Conservation (phyloP, 2,797 vertebrate species). For the Hypotaenidia okinawae region DNA sequence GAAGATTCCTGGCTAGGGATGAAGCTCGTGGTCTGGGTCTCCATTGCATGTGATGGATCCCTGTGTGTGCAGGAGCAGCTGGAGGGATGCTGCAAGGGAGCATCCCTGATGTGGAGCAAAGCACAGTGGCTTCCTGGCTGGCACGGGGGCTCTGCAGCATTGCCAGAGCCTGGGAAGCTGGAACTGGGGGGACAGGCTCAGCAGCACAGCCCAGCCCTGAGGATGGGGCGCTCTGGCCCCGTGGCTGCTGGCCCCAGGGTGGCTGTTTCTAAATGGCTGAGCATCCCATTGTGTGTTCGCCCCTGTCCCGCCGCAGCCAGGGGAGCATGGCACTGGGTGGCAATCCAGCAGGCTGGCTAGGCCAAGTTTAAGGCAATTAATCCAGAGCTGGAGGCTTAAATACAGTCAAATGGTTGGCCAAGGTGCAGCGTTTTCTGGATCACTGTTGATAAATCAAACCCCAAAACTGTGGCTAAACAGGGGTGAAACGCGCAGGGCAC, state of each 20-base stretch:
- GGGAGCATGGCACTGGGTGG: rapidly evolving
- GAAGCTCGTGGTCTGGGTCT: not conserved
- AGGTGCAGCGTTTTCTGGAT: slow-evolving; percentile 29
- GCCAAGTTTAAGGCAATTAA: slow-evolving; percentile 54
- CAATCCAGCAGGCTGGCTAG: not conserved
- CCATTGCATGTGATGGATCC: rapidly evolving
- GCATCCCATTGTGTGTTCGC: not conserved
- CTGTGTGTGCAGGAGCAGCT: not conserved
- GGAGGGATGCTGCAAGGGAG: not conserved
- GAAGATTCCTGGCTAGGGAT: rapidly evolving
- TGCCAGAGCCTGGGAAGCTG: not conserved
- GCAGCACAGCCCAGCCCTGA: not conserved
- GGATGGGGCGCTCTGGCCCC: not conserved
- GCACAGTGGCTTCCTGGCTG: rapidly evolving
- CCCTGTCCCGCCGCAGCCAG: rapidly evolving
- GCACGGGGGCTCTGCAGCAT: rapidly evolving
- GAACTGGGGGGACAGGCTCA: rapidly evolving
- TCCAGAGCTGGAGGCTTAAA: slow-evolving; percentile 43
- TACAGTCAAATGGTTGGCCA: slow-evolving; percentile 17
- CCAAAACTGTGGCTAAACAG: not conserved
- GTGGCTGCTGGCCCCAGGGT: not conserved
- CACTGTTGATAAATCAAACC: slow-evolving; percentile 21
- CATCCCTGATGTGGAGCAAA: rapidly evolving
- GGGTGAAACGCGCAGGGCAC: not conserved
- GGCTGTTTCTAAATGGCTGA: not conserved